Conservation (phyloP, 2,888 invertebrate genomes). For the Drosophila borealis region DNA sequence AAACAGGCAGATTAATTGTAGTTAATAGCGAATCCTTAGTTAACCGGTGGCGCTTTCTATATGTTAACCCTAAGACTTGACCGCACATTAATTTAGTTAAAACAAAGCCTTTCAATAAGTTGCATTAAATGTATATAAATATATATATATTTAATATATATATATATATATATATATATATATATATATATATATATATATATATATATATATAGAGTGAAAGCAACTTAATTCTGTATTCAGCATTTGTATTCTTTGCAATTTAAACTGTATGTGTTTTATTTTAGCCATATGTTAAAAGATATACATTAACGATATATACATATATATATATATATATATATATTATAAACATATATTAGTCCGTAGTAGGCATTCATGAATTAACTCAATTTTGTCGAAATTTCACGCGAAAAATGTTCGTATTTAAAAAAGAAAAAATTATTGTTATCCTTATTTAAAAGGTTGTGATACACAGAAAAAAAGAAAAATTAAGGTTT, state of each 20-base stretch:
- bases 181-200: conserved; percentile 16
- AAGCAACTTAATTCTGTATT: conserved; percentile 62
- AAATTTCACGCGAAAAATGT: conserved; percentile 54
- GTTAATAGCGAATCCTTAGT: conserved; percentile 47
- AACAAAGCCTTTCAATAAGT: conserved; percentile 46
- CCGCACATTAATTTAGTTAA: conserved; percentile 69
- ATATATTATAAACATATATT: conserved; percentile 32
- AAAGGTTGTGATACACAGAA: conserved; percentile 74
- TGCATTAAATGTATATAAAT: conserved; percentile 38
- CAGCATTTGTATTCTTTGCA: conserved; percentile 79
- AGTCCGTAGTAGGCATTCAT: conserved; percentile 63
- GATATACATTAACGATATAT: conserved; percentile 46
- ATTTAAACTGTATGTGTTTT: conserved; percentile 66
- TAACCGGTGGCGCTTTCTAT: conserved; percentile 47
- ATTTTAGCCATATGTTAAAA: conserved; percentile 65
- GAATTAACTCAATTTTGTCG: conserved; percentile 61
- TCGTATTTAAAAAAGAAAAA: background rate
- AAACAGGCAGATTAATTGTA: conserved; percentile 69
- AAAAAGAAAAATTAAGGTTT: conserved; percentile 44
- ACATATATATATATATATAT: conserved; percentile 35
- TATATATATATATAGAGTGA: conserved; percentile 27
- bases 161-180: conserved; percentile 25
- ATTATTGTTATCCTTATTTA: conserved; percentile 69
- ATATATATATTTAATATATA: conserved; percentile 17
- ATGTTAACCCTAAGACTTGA: conserved; percentile 55